Percentiles rank a stretch among this genome's conserved stretches.
These are phyloP conservation scores for Heliconius ismenius DNA, from an alignment of 2,888 invertebrate genomes.

Conservation along the genomic window DNA sequence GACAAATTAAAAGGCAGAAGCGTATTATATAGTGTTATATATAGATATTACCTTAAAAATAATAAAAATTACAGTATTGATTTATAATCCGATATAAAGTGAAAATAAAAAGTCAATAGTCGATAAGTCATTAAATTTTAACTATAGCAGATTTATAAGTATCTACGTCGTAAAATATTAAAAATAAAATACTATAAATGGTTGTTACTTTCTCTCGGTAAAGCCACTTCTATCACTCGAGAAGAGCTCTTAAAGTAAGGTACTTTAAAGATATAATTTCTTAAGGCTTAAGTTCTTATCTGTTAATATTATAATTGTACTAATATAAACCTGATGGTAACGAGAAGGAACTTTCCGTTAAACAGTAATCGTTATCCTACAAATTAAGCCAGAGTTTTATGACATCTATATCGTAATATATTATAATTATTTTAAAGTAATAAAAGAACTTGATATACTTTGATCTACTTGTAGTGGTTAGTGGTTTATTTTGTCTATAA, in stretches of 20 bases:
- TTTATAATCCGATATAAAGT: background rate
- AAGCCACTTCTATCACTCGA: background rate
- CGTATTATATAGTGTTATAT: too few relatives aligned
- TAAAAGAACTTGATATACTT: too few relatives aligned
- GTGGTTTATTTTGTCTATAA: too few relatives aligned
- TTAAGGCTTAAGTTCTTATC: conserved; percentile 9
- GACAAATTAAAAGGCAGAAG: too few relatives aligned
- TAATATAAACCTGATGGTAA: background rate
- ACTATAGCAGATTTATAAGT: background rate
- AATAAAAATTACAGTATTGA: background rate
- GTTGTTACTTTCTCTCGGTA: background rate
- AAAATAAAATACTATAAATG: background rate
- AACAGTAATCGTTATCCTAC: background rate
- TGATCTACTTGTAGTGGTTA: too few relatives aligned
- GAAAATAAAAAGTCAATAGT: background rate
- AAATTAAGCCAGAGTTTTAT: background rate
- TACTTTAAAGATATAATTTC: conserved; percentile 5
- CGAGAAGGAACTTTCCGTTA: conserved; percentile 13
- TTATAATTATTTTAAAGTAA: too few relatives aligned
- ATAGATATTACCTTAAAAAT: too few relatives aligned
- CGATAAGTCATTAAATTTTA: background rate
- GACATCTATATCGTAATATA: too few relatives aligned
- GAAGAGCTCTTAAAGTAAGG: background rate
- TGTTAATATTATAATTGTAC: background rate
- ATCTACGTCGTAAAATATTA: conserved; percentile 9